phyloP scores from a whole-genome alignment of 2,797 vertebrate species.

The Smutsia temminckii region DNA sequence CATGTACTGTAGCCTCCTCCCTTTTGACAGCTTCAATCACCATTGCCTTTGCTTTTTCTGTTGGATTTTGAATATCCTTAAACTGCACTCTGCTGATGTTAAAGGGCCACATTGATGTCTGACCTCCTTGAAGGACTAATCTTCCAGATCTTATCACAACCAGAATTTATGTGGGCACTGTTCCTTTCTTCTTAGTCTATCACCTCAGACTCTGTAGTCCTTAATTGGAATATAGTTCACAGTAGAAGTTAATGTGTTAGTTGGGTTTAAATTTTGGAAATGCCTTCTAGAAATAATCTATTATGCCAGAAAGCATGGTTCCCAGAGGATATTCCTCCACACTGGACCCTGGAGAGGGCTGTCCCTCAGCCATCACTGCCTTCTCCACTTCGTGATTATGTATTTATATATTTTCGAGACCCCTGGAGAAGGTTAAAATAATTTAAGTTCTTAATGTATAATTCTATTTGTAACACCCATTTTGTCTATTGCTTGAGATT shows the following conservation, averaged over 20 bases:
- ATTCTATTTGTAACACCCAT: neutral
- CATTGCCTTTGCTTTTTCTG: neutral
- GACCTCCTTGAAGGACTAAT: neutral
- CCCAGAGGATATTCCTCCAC: neutral
- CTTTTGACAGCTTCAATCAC: neutral
- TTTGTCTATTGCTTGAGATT: neutral
- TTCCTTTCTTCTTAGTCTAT: neutral
- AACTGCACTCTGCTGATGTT: too few species aligned
- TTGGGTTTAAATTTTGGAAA: neutral
- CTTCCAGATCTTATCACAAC: neutral
- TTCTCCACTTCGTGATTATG: neutral
- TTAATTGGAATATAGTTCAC: neutral
- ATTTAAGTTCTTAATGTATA: neutral
- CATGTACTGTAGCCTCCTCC: neutral
- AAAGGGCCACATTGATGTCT: neutral
- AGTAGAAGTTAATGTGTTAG: neutral
- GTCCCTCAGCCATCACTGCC: neutral
- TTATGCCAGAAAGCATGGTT: neutral
- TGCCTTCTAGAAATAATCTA: neutral
- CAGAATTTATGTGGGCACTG: fast-evolving
- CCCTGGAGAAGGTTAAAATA: neutral
- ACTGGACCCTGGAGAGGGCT: neutral
- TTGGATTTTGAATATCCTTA: neutral
- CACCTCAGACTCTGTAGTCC: neutral
- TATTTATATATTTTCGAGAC: neutral